These are phyloP conservation scores for Sander lucioperca DNA, from an alignment of 2,113 vertebrate genomes.

Conservation along the genomic window DNA sequence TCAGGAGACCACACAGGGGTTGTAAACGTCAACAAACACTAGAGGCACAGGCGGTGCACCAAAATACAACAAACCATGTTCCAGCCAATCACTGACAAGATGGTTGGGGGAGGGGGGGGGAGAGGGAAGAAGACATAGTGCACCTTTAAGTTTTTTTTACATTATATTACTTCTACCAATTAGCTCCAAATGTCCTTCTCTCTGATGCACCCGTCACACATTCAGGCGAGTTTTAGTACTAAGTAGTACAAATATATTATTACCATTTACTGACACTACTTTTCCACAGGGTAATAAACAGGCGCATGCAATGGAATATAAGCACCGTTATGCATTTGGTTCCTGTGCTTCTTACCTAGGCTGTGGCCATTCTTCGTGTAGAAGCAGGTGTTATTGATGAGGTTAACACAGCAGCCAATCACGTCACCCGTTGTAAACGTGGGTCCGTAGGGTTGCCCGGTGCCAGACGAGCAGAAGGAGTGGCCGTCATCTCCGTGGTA, in stretches of 20 bases:
- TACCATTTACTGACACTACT: too few relatives aligned
- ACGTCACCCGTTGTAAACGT: slow-evolving; percentile 98
- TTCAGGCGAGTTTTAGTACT: not conserved
- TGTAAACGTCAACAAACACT: too few relatives aligned
- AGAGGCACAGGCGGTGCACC: too few relatives aligned
- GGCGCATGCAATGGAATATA: too few relatives aligned
- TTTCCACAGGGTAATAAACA: not conserved
- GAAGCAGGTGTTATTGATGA: slow-evolving; percentile 98
- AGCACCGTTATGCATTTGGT: not conserved
- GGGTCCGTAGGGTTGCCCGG: slow-evolving; percentile 96
- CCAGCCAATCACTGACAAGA: too few relatives aligned
- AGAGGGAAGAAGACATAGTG: too few relatives aligned
- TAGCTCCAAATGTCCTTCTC: not conserved
- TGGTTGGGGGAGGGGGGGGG: too few relatives aligned
- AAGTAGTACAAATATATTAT: not conserved
- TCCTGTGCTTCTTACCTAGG: slow-evolving; percentile 83
- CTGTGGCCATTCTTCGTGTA: slow-evolving; percentile 98
- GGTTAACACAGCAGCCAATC: slow-evolving; percentile 98
- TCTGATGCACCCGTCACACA: too few relatives aligned
- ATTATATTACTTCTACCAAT: not conserved
- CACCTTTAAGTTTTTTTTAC: not conserved
- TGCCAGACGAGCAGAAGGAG: slow-evolving; percentile 98
- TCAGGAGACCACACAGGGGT: too few relatives aligned
- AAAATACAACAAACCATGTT: too few relatives aligned
- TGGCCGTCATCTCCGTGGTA: slow-evolving; percentile 98